These are phyloP conservation scores for Puntigrus tetrazona DNA, from an alignment of 2,113 vertebrate species.

Conservation along the genomic window DNA sequence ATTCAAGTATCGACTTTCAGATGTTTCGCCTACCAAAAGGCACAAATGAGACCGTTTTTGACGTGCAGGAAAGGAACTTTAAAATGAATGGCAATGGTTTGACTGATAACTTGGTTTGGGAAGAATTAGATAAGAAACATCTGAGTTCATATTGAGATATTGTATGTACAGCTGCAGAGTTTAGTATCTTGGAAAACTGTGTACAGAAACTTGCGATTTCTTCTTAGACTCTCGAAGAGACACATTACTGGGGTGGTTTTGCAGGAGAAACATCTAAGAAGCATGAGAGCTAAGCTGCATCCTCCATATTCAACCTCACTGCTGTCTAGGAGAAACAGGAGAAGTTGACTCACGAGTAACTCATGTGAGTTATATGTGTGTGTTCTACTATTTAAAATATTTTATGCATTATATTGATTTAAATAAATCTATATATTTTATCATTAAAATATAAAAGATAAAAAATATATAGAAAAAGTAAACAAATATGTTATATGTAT, in stretches of 20 bases:
- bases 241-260: neutral
- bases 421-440: too few species aligned
- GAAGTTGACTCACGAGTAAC: too few species aligned
- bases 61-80: neutral
- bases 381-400: too few species aligned
- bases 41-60: neutral
- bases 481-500: neutral
- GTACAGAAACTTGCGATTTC: neutral
- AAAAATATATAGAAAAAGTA: neutral
- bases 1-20: neutral
- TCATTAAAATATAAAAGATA: too few species aligned
- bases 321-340: neutral
- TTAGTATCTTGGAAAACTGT: neutral
- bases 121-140: neutral
- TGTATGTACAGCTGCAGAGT: neutral
- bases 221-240: neutral
- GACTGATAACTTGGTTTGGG: neutral
- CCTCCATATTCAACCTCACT: neutral
- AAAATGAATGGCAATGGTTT: neutral
- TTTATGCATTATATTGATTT: too few species aligned
- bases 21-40: neutral
- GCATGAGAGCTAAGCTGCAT: neutral
- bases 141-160: neutral
- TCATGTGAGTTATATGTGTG: too few species aligned
- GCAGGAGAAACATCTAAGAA: neutral